Conservation (phyloP, 2,113 vertebrate species). For the Pteronura brasiliensis region DNA sequence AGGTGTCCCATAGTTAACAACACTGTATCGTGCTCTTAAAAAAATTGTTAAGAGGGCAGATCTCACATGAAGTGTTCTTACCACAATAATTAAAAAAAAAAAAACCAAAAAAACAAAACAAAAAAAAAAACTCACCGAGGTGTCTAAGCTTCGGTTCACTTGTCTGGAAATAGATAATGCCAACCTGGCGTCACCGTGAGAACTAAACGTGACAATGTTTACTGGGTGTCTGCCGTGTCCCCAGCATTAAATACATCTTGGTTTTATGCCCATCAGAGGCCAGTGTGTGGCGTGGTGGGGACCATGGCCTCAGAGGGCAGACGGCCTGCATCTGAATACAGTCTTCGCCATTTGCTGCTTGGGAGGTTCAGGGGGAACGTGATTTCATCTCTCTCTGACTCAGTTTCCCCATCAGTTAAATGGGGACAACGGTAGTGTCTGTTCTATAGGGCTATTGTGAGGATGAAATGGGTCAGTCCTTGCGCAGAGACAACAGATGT, state of each 20-base stretch:
- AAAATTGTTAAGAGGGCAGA: background rate
- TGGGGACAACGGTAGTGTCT: background rate
- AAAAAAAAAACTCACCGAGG: background rate
- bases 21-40: background rate
- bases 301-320: background rate
- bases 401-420: background rate
- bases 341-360: background rate
- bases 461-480: background rate
- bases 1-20: background rate
- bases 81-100: background rate
- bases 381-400: background rate
- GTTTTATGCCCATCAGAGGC: background rate
- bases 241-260: background rate
- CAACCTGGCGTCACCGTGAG: background rate
- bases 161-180: background rate
- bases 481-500: background rate
- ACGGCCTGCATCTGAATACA: background rate
- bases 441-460: background rate
- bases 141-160: background rate
- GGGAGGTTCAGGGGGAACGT: background rate
- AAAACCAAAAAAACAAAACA: conserved; percentile 18
- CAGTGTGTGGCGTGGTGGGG: no score
- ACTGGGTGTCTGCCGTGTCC: background rate
- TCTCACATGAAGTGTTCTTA: background rate
- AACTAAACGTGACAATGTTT: background rate